Evolutionary conservation across 1,140 invertebrate genomes (phyloP).

Genomic region (Eumaeus atala): DNA sequence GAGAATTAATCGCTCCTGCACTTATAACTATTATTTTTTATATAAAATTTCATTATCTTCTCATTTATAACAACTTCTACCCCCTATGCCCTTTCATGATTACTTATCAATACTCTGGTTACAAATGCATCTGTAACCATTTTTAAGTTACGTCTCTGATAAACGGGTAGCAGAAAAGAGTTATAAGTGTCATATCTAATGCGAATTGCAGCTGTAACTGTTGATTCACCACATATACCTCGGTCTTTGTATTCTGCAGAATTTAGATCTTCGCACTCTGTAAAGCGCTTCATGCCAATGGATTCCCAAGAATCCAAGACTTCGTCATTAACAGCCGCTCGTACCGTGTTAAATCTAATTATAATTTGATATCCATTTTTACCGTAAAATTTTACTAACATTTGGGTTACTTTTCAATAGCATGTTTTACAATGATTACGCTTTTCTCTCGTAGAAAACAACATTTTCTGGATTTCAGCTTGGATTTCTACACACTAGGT

Average conservation of each 20-base stretch:
- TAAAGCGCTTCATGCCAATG: slow-evolving; percentile 35
- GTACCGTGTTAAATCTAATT: slow-evolving; percentile 37
- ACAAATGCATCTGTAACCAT: slow-evolving; percentile 77
- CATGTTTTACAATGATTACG: slow-evolving; percentile 38
- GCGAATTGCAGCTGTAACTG: slow-evolving; percentile 65
- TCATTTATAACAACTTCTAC: slow-evolving; percentile 44
- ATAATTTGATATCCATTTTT: slow-evolving; percentile 32
- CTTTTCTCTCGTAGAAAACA: slow-evolving; percentile 33
- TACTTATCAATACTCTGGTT: slow-evolving; percentile 52
- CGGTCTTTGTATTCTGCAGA: slow-evolving; percentile 13
- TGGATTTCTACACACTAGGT: slow-evolving; percentile 78
- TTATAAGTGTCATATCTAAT: slow-evolving; percentile 76
- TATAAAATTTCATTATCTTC: slow-evolving; percentile 35
- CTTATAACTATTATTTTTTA: slow-evolving; percentile 72
- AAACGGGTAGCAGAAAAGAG: slow-evolving; percentile 75
- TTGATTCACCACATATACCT: slow-evolving; percentile 38
- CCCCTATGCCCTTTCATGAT: slow-evolving; percentile 36
- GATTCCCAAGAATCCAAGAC: slow-evolving; percentile 55
- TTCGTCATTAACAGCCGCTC: slow-evolving; percentile 27
- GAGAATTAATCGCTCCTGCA: slow-evolving; percentile 71
- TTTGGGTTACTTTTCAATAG: slow-evolving; percentile 22
- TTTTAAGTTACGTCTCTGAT: slow-evolving; percentile 79
- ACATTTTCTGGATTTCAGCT: slow-evolving; percentile 55
- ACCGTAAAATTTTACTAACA: slow-evolving; percentile 35
- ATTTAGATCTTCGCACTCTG: slow-evolving; percentile 49